Conservation (phyloP, 2,888 invertebrate genomes). For the Ceriagrion tenellum region DNA sequence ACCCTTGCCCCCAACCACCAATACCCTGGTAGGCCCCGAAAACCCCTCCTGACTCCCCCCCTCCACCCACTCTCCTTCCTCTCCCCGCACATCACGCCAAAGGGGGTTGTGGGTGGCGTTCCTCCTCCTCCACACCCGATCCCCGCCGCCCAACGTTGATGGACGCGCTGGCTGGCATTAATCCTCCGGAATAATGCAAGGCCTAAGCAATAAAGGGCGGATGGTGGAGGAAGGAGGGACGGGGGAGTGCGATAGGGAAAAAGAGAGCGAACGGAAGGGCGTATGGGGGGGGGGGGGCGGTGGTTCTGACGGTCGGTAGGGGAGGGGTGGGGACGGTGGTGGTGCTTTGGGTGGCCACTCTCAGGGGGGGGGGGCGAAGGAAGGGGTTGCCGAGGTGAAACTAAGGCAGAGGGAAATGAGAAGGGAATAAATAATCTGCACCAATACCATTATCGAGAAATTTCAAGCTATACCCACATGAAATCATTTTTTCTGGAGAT, state of each 20-base stretch:
- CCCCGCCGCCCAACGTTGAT: constrained; percentile 5
- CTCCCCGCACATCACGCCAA: too few species aligned
- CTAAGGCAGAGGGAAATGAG: neutral
- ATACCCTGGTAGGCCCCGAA: neutral
- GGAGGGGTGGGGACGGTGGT: neutral
- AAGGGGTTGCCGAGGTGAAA: neutral
- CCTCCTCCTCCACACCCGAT: neutral
- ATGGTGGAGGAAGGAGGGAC: neutral
- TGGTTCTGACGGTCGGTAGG: neutral
- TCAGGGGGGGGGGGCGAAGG: neutral
- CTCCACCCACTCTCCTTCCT: too few species aligned
- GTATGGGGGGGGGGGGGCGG: neutral
- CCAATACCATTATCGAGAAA: neutral
- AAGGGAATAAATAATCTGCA: neutral
- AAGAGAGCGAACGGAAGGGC: neutral
- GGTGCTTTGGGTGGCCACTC: neutral
- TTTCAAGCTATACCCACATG: neutral
- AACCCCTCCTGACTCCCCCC: too few species aligned
- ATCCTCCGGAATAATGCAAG: constrained; percentile 63
- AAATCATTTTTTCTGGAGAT: too few species aligned
- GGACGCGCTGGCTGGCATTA: constrained; percentile 58
- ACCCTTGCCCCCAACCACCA: neutral
- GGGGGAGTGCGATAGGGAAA: neutral
- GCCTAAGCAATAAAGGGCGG: constrained; percentile 48
- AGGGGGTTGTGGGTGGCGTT: neutral